phyloP scores from a whole-genome alignment of 2,888 invertebrate species.

The Cryptus viduatorius region DNA sequence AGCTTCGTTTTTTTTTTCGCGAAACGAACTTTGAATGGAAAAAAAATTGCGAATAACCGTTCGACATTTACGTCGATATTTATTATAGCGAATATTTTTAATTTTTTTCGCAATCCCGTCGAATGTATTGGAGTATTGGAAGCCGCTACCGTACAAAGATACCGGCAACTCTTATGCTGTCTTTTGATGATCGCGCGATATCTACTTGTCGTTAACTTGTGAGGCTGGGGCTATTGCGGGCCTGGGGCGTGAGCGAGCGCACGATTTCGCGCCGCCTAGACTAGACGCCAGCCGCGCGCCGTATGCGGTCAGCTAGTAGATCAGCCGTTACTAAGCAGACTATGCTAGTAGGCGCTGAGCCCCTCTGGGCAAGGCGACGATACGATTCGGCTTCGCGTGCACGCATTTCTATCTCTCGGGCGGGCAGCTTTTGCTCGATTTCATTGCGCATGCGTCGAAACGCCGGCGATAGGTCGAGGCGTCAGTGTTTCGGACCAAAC shows the following conservation, averaged over 20 bases:
- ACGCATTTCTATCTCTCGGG: not conserved
- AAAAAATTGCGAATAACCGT: not conserved
- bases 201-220: constrained; percentile 7
- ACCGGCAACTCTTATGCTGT: constrained; percentile 20
- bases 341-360: constrained; percentile 22
- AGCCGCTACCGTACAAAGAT: constrained; percentile 16
- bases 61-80: too few species aligned
- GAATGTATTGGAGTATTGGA: not conserved
- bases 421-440: constrained; percentile 6
- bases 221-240: constrained; percentile 23
- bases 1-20: not conserved
- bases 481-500: constrained; percentile 16
- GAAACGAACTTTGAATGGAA: not conserved
- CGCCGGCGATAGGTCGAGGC: not conserved
- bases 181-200: constrained; percentile 19
- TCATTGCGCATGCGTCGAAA: constrained; percentile 25
- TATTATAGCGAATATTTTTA: not conserved
- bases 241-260: constrained; percentile 5
- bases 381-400: constrained; percentile 23
- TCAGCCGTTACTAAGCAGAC: constrained; percentile 58
- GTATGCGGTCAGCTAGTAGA: constrained; percentile 41
- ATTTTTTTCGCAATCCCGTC: not conserved
- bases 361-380: constrained; percentile 29
- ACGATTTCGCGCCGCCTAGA: constrained; percentile 36
- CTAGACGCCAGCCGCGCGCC: constrained; percentile 31